Conservation (phyloP, 30 jellyfish, hydroid and myxozoan species). For the Chironex yamaguchii region DNA sequence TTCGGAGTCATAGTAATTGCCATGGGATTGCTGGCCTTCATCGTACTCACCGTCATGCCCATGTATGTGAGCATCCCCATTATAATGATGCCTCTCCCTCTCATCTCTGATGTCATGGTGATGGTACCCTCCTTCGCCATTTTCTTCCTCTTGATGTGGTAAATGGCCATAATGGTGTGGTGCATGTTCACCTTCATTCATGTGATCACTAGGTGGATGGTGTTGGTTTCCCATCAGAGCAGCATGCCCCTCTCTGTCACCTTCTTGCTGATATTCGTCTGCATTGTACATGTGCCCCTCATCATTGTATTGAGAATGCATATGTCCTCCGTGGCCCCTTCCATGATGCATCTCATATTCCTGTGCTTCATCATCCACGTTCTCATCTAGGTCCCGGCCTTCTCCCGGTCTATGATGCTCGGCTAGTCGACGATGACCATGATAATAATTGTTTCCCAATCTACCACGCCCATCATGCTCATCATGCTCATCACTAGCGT, state of each 20-base stretch:
- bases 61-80: not conserved
- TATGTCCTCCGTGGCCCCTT: conserved; percentile 5
- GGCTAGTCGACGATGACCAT: not conserved
- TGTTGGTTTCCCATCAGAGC: too few relatives aligned
- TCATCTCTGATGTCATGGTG: conserved; percentile 3
- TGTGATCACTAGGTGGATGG: too few relatives aligned
- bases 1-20: too few relatives aligned
- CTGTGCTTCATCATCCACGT: not conserved
- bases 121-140: conserved; percentile 6
- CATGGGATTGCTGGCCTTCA: conserved; percentile 14
- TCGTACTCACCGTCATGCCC: not conserved
- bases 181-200: too few relatives aligned
- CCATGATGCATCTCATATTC: conserved; percentile 44
- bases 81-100: conserved; percentile 20
- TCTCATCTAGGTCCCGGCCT: conserved; percentile 19
- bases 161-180: too few relatives aligned
- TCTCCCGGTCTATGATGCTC: conserved; percentile 24
- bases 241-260: too few relatives aligned
- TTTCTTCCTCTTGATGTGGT: too few relatives aligned
- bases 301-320: conserved; percentile 13
- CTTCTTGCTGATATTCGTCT: not conserved
- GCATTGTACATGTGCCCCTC: not conserved
- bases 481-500: not conserved
- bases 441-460: conserved; percentile 4
- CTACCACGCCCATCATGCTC: conserved; percentile 26